phyloP scores from a whole-genome alignment of 2,113 vertebrate species.

The Cervus canadensis region DNA sequence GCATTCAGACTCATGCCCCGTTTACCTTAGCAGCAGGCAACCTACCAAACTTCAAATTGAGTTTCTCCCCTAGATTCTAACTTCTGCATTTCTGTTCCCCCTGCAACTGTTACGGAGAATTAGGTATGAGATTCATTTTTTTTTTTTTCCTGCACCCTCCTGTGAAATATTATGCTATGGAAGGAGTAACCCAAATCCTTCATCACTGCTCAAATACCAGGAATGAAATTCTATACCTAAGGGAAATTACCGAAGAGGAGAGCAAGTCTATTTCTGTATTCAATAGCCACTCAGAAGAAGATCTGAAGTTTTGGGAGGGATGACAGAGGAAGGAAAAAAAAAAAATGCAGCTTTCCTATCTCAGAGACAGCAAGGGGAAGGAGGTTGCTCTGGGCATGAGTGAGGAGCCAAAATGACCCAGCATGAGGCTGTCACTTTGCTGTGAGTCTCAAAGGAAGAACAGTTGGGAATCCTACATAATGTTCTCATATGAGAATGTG shows the following conservation, averaged over 20 bases:
- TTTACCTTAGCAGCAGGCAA: neutral
- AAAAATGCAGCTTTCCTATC: neutral
- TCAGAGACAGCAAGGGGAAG: neutral
- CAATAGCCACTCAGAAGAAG: neutral
- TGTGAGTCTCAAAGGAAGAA: neutral
- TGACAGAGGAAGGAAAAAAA: neutral
- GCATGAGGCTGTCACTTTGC: neutral
- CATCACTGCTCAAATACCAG: neutral
- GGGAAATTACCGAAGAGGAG: slow-evolving; percentile 19
- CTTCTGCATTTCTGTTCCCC: neutral
- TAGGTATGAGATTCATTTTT: neutral
- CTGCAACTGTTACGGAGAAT: neutral
- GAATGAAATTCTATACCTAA: slow-evolving; percentile 25
- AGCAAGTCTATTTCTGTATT: neutral
- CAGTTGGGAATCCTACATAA: neutral
- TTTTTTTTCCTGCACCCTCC: neutral
- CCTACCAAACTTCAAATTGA: slow-evolving; percentile 43
- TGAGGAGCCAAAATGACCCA: neutral
- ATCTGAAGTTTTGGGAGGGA: neutral
- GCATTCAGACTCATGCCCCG: neutral
- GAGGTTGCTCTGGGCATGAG: neutral
- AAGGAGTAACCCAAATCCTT: neutral
- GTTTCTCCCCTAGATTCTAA: slow-evolving; percentile 24
- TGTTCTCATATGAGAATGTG: neutral
- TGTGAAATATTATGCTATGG: slow-evolving; percentile 12